Evolutionary conservation across 1,140 invertebrate species (phyloP).

Genomic region (Microplitis mediator): DNA sequence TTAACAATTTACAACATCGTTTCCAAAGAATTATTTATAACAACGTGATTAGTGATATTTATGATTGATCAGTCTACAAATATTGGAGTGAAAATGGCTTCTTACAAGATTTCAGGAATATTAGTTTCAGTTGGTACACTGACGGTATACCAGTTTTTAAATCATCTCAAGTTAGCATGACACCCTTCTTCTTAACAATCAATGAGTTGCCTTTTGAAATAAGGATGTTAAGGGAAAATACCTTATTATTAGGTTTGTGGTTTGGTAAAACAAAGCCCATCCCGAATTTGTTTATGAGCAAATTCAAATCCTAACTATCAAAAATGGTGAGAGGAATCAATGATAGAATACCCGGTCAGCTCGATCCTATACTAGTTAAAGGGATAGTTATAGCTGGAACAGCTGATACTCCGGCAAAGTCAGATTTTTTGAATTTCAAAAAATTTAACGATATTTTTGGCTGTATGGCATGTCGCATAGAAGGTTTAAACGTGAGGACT

Average conservation of each 20-base stretch:
- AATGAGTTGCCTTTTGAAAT: slow-evolving; percentile 43
- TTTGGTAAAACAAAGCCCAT: slow-evolving; percentile 32
- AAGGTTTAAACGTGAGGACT: slow-evolving; percentile 4
- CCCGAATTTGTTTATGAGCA: slow-evolving; percentile 25
- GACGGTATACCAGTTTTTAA: slow-evolving; percentile 48
- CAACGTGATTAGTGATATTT: not conserved
- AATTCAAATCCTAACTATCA: slow-evolving; percentile 23
- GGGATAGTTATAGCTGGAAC: slow-evolving; percentile 32
- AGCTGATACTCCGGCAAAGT: slow-evolving; percentile 30
- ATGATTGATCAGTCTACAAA: not conserved
- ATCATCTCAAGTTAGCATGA: slow-evolving; percentile 45
- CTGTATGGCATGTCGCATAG: slow-evolving; percentile 25
- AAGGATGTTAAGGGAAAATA: slow-evolving; percentile 35
- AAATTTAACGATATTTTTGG: slow-evolving; percentile 26
- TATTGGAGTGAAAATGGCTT: slow-evolving; percentile 30
- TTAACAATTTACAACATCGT: not conserved
- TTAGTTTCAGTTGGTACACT: slow-evolving; percentile 38
- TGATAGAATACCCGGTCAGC: slow-evolving; percentile 11
- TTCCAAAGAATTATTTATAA: not conserved
- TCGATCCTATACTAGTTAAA: slow-evolving; percentile 15
- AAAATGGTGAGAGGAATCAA: slow-evolving; percentile 21
- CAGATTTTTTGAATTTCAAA: slow-evolving; percentile 30
- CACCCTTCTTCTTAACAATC: slow-evolving; percentile 43
- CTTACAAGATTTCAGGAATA: slow-evolving; percentile 32
- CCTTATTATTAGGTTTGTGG: slow-evolving; percentile 36